phyloP scores from a whole-genome alignment of 2,888 invertebrate species.

The Actias luna region DNA sequence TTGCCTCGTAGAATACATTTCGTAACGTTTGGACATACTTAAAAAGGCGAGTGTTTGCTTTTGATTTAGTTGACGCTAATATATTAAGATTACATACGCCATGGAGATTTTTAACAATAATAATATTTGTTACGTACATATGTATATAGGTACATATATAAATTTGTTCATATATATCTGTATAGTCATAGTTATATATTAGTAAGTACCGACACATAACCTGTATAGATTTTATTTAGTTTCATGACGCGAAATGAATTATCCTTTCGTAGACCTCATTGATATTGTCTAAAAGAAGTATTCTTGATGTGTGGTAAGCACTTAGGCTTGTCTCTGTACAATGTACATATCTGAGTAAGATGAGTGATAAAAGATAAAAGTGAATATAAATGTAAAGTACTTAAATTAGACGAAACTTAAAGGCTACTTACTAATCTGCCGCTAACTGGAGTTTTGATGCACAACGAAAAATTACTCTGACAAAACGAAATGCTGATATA shows the following conservation, averaged over 20 bases:
- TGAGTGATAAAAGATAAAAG: not conserved
- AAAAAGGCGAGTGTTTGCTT: slow-evolving; percentile 30
- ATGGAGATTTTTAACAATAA: slow-evolving; percentile 21
- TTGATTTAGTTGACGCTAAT: slow-evolving; percentile 45
- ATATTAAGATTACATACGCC: slow-evolving; percentile 39
- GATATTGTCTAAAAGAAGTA: not conserved
- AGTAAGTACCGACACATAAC: not conserved
- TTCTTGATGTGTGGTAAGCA: not conserved
- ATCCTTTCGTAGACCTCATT: not conserved
- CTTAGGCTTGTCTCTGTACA: too few relatives aligned
- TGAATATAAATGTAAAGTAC: not conserved
- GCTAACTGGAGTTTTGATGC: not conserved
- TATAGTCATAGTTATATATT: not conserved
- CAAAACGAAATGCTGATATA: not conserved
- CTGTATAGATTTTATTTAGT: not conserved
- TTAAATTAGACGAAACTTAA: not conserved
- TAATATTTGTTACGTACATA: not conserved
- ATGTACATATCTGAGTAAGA: not conserved
- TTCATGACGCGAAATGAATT: not conserved
- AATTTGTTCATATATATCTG: not conserved
- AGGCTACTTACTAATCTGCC: not conserved
- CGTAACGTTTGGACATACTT: slow-evolving; percentile 3
- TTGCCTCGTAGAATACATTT: not conserved
- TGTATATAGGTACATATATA: not conserved
- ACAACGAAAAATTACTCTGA: not conserved